A percentile compares a stretch with the other conserved stretches of the same genome.
These are phyloP conservation scores for Tachina fera DNA, from an alignment of 2,888 invertebrate genomes.

Conservation along the genomic window DNA sequence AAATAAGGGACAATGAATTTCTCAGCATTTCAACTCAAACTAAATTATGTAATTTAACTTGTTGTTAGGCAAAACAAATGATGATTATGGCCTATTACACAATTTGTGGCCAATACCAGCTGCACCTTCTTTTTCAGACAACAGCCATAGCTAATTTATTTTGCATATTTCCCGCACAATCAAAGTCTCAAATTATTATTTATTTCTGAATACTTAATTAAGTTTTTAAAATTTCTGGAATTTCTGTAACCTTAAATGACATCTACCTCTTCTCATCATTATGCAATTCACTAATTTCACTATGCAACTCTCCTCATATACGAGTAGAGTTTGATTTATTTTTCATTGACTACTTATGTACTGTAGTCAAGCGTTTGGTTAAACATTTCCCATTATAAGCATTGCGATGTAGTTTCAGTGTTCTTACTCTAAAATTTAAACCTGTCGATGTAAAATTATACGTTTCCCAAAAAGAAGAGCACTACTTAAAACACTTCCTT, in stretches of 20 bases:
- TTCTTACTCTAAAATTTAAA: constrained; percentile 30
- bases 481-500: constrained; percentile 68
- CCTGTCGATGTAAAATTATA: constrained; percentile 69
- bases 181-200: neutral
- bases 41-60: no score
- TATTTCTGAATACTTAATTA: neutral
- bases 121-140: no score
- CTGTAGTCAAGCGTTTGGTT: constrained; percentile 18
- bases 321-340: constrained; percentile 52
- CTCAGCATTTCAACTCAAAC: no score
- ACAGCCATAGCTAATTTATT: no score
- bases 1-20: no score
- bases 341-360: constrained; percentile 20
- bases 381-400: no score
- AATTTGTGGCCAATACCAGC: no score
- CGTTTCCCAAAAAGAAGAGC: constrained; percentile 51
- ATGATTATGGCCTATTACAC: no score
- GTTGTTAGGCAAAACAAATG: no score
- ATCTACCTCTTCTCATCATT: neutral
- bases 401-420: no score
- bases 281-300: neutral
- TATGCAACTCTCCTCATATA: neutral
- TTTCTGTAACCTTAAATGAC: neutral
- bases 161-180: neutral
- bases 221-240: neutral